Conservation (phyloP, 2,797 vertebrate species). For the Trichosurus vulpecula region DNA sequence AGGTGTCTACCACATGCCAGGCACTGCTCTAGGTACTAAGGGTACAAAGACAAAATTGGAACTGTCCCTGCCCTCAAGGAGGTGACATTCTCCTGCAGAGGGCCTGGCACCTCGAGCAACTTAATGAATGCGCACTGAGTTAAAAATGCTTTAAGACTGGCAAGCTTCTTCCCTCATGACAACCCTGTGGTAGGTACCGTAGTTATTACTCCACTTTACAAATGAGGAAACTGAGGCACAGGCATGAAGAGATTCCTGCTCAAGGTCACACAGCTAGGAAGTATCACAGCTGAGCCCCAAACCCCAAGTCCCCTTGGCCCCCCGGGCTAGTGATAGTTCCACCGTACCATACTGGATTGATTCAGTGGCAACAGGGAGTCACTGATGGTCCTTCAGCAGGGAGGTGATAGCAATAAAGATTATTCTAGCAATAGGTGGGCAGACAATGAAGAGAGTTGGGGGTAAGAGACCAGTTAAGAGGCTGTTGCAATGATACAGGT, state of each 20-base stretch:
- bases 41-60: background rate
- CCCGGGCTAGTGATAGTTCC: background rate
- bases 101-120: slow-evolving; percentile 23
- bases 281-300: background rate
- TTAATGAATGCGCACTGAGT: background rate
- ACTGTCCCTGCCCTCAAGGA: background rate
- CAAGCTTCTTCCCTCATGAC: background rate
- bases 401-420: background rate
- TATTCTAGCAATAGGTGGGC: background rate
- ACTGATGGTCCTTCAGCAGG: background rate
- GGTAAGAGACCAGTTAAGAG: background rate
- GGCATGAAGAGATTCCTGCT: background rate
- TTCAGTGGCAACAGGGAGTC: background rate
- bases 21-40: background rate
- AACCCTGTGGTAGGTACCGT: background rate
- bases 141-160: background rate
- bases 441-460: background rate
- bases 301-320: background rate
- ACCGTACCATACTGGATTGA: background rate
- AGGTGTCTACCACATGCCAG: background rate
- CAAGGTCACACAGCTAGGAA: background rate
- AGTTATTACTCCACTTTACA: background rate
- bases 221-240: slow-evolving; percentile 47
- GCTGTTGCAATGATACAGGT: background rate
- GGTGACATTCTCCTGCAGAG: background rate